Evolutionary conservation across 2,888 invertebrate species (phyloP), one percentile per base, ranked within the genome.

Genomic region (Papilio elwesi): DNA sequence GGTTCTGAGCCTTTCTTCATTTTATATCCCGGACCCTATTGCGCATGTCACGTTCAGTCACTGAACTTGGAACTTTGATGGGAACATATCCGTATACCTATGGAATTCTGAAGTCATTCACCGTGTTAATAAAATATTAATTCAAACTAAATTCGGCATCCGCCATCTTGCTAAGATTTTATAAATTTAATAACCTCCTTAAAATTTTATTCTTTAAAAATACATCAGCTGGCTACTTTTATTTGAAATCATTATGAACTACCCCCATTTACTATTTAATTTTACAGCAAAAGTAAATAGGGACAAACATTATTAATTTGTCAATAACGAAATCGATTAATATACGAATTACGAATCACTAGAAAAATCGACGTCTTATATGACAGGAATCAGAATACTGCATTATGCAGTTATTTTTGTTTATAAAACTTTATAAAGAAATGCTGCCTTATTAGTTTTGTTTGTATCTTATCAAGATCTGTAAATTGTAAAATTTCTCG

Each of bases 11-110:
- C 48, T 49, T 68, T 26, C 47, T 12, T 59, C 65, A 71, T 59
- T 62, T 71, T 72, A 26, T 76, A 83, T 83, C 85, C 82, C 77
- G 69, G 75, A 62, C 63, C 57, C 77, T 74, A 85, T 70, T 90
- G 90, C 90, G 90, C 90, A 90, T 89, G 90, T 86, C 90, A 86
- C 83, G 85, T 77, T 75, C 79, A 75, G 77, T 75, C 76, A 76
- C 72, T 75, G 76, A 74, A 72, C 75, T 65, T 76, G 70, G 70
- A 62, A 59, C 73, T 74, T 75, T 79, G 68, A 59, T 73, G 71
- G 71, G 75, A 74, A 75, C 68, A 74, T 51, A 62, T 55, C 71
- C 63, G 59, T 51, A 57, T 47, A 51, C 36, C 7, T 43, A 43
- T 43, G 57, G 43, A 63, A 53, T 69, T 64, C 10, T 59, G 16